These are phyloP conservation scores for Aphis gossypii DNA, from an alignment of 1,140 invertebrate genomes.

Conservation along the genomic window DNA sequence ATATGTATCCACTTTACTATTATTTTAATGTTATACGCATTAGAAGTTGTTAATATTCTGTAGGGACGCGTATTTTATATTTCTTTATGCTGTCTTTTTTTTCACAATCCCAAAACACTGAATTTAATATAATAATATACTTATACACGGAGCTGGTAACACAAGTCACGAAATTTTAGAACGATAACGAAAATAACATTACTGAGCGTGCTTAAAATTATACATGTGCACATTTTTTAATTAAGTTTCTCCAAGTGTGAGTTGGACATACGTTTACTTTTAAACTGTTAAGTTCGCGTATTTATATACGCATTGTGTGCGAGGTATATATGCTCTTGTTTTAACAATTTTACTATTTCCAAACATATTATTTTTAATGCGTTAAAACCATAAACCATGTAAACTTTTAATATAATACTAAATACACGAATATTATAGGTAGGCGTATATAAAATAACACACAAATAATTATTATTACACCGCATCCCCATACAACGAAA, in stretches of 20 bases:
- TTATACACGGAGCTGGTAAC: not conserved
- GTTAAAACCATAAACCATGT: not conserved
- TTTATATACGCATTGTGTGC: not conserved
- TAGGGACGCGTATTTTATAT: not conserved
- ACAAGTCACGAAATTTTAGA: not conserved
- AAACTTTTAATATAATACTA: not conserved
- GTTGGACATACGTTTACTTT: not conserved
- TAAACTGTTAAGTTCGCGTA: not conserved
- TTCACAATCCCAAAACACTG: not conserved
- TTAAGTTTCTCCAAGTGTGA: not conserved
- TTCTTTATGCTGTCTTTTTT: not conserved
- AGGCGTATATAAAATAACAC: not conserved
- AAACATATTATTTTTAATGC: not conserved
- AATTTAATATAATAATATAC: not conserved
- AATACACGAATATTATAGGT: not conserved
- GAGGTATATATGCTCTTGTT: not conserved
- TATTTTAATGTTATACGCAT: not conserved
- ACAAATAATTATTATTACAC: not conserved
- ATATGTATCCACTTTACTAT: not conserved
- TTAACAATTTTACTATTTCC: not conserved
- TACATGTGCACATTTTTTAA: not conserved
- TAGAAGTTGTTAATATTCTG: not conserved
- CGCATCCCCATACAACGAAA: not conserved
- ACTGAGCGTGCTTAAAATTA: not conserved
- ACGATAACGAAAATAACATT: not conserved